Conservation (phyloP, 2,888 invertebrate species). For the Pediacus dermestoides region DNA sequence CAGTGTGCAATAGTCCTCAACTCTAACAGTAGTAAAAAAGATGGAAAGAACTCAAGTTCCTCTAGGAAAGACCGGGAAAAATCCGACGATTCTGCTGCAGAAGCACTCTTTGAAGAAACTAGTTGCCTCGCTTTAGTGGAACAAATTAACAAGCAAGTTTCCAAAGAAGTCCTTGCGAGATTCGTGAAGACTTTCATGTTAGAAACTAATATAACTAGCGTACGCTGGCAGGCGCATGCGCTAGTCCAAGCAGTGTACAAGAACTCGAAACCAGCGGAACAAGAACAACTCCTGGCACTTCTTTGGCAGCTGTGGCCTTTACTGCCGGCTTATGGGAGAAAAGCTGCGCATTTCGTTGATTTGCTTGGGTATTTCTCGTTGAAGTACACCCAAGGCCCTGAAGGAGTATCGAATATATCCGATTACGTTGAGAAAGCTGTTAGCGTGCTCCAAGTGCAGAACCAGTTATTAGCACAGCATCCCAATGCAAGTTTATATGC, state of each 20-base stretch:
- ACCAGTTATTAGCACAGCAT: conserved; percentile 82
- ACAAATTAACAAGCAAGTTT: conserved; percentile 66
- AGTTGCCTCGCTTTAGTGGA: conserved; percentile 66
- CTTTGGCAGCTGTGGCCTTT: conserved; percentile 92
- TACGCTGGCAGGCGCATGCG: conserved; percentile 95
- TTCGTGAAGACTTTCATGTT: conserved; percentile 88
- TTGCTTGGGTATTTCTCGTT: conserved; percentile 92
- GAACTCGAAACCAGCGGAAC: conserved; percentile 73
- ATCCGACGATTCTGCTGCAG: conserved; percentile 61
- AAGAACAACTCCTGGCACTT: conserved; percentile 74
- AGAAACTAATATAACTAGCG: conserved; percentile 88
- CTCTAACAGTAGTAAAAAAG: conserved; percentile 34
- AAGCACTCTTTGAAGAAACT: conserved; percentile 64
- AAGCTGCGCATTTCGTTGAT: conserved; percentile 96
- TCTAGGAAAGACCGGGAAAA: conserved; percentile 61
- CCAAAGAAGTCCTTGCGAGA: conserved; percentile 60
- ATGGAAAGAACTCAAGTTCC: conserved; percentile 23
- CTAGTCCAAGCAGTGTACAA: conserved; percentile 79
- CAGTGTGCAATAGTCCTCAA: conserved; percentile 81
- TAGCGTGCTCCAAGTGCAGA: conserved; percentile 81
- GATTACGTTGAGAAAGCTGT: conserved; percentile 86
- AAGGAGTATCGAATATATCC: conserved; percentile 49
- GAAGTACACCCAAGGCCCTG: conserved; percentile 74
- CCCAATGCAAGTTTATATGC: conserved; percentile 93
- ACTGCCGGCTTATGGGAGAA: conserved; percentile 84